phyloP scores from a whole-genome alignment of 1,140 invertebrate species.

The Pantala flavescens region DNA sequence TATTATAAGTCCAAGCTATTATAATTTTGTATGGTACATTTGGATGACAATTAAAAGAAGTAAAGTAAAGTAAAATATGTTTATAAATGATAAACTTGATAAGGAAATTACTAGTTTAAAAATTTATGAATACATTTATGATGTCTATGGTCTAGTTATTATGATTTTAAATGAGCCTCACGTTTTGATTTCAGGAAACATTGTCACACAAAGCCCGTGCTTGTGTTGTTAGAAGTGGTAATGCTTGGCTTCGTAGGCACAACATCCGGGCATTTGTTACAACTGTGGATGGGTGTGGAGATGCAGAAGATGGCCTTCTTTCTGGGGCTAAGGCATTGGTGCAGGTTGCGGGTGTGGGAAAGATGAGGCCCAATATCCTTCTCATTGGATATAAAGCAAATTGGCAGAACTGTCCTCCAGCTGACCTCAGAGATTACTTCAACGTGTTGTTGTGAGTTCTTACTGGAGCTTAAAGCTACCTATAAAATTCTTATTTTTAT shows the following conservation, averaged over 20 bases:
- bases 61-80: too few species aligned
- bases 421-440: slow-evolving; percentile 78
- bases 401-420: slow-evolving; percentile 62
- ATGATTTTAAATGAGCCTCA: too few species aligned
- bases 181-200: slow-evolving; percentile 40
- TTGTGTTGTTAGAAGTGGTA: slow-evolving; percentile 48
- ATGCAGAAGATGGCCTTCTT: slow-evolving; percentile 67
- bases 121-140: too few species aligned
- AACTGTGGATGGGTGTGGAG: slow-evolving; percentile 77
- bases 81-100: too few species aligned
- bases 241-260: slow-evolving; percentile 60
- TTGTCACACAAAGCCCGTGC: slow-evolving; percentile 53
- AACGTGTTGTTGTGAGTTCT: slow-evolving; percentile 80
- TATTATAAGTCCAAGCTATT: too few species aligned
- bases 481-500: not conserved
- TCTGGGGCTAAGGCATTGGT: slow-evolving; percentile 65
- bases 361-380: slow-evolving; percentile 85
- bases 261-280: slow-evolving; percentile 29
- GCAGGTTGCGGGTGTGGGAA: slow-evolving; percentile 77
- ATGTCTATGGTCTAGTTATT: too few species aligned
- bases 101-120: too few species aligned
- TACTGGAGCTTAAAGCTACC: not conserved
- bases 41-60: too few species aligned
- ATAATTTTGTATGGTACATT: too few species aligned
- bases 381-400: slow-evolving; percentile 89